phyloP scores from a whole-genome alignment of 2,888 invertebrate species.

The Pachymerium ferrugineum region DNA sequence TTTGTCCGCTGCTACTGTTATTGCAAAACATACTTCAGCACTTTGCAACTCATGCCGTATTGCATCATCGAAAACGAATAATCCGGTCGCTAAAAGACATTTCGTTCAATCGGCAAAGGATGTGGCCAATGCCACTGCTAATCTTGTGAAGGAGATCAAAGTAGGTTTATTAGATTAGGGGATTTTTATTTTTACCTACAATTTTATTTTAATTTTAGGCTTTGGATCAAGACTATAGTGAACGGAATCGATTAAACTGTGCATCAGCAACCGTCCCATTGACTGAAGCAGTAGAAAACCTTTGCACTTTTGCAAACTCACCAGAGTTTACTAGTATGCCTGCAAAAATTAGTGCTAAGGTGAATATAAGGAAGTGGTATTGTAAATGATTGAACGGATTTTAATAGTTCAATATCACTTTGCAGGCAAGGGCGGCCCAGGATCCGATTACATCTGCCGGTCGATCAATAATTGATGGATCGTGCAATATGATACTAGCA shows the following conservation, averaged over 20 bases:
- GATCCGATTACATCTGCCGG: conserved; percentile 83
- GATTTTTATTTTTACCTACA: conserved; percentile 33
- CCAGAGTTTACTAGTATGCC: conserved; percentile 91
- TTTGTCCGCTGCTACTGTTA: conserved; percentile 81
- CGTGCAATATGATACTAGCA: conserved; percentile 81
- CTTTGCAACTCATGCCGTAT: conserved; percentile 91
- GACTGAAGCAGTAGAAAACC: conserved; percentile 80
- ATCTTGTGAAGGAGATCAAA: conserved; percentile 86
- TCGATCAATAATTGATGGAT: conserved; percentile 70
- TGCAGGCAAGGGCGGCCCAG: conserved; percentile 67
- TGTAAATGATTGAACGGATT: not conserved
- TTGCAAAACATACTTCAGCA: conserved; percentile 93
- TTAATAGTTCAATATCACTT: no score
- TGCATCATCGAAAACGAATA: conserved; percentile 82
- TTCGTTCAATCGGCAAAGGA: conserved; percentile 97
- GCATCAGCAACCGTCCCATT: conserved; percentile 75
- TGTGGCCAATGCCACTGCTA: conserved; percentile 91
- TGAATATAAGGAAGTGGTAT: conserved; percentile 36
- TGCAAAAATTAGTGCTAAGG: conserved; percentile 76
- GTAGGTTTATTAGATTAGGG: conserved; percentile 31
- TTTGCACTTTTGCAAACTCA: conserved; percentile 87
- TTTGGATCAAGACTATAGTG: conserved; percentile 73
- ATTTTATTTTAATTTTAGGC: conserved; percentile 44
- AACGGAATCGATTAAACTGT: conserved; percentile 66
- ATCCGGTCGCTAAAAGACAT: conserved; percentile 88